Evolutionary conservation across 2,113 vertebrate genomes (phyloP).

Genomic region (Boulengeromyrus knoepffleri): DNA sequence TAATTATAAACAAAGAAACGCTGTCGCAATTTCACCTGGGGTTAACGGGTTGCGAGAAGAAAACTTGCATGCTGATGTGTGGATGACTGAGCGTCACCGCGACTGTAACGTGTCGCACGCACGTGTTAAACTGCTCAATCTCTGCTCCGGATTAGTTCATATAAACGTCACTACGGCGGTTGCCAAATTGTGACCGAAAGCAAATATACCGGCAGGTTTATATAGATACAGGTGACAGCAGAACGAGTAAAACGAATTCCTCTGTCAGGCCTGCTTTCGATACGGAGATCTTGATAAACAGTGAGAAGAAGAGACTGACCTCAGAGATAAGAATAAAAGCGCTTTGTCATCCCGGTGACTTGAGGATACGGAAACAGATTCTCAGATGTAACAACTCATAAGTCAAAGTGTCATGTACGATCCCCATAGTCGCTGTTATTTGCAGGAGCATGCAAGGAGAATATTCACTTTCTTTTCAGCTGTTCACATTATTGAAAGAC

Average conservation of each 20-base stretch:
- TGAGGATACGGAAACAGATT: not conserved
- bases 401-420: not conserved
- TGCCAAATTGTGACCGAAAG: not conserved
- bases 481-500: not conserved
- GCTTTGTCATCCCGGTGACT: not conserved
- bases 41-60: not conserved
- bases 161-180: not conserved
- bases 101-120: not conserved
- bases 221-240: not conserved
- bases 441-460: not conserved
- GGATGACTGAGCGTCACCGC: not conserved
- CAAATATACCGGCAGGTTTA: not conserved
- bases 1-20: not conserved
- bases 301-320: not conserved
- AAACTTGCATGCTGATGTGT: not conserved
- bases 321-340: not conserved
- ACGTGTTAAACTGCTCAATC: not conserved
- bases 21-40: not conserved
- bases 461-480: not conserved
- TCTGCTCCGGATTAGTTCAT: not conserved
- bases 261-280: not conserved
- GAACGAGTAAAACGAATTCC: not conserved
- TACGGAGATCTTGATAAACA: not conserved
- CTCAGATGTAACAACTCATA: not conserved
- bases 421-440: not conserved